Evolutionary conservation across 2,888 invertebrate genomes (phyloP).

Genomic region (Vanessa cardui): DNA sequence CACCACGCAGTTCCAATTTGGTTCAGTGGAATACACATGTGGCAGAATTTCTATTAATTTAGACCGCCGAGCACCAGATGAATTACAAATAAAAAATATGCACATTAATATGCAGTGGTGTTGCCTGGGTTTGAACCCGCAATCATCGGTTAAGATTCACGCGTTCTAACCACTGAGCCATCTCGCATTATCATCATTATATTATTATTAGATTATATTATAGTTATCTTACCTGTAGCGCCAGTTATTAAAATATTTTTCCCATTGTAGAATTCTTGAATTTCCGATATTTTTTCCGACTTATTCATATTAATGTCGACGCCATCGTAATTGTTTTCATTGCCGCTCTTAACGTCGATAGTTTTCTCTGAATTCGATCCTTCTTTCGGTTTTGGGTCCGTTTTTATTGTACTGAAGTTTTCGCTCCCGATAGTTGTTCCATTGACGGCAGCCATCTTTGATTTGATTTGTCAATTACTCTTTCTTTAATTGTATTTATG

Average conservation of each 20-base stretch:
- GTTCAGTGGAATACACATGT: no score
- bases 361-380: conserved; percentile 19
- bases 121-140: no score
- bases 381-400: conserved; percentile 13
- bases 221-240: conserved; percentile 74
- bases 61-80: no score
- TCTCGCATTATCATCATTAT: no score
- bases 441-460: conserved; percentile 35
- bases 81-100: no score
- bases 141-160: no score
- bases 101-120: no score
- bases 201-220: not conserved
- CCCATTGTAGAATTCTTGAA: conserved; percentile 83
- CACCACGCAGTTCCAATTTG: no score
- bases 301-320: conserved; percentile 53
- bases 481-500: conserved; percentile 27
- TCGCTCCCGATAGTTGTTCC: conserved; percentile 12
- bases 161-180: no score
- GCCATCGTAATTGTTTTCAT: conserved; percentile 42
- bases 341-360: conserved; percentile 29
- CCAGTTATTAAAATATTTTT: conserved; percentile 84
- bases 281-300: conserved; percentile 56
- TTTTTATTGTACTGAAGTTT: conserved; percentile 30
- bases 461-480: conserved; percentile 11
- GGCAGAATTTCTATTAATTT: no score